Conservation (phyloP, 2,113 vertebrate genomes). For the Pholis gunnellus region DNA sequence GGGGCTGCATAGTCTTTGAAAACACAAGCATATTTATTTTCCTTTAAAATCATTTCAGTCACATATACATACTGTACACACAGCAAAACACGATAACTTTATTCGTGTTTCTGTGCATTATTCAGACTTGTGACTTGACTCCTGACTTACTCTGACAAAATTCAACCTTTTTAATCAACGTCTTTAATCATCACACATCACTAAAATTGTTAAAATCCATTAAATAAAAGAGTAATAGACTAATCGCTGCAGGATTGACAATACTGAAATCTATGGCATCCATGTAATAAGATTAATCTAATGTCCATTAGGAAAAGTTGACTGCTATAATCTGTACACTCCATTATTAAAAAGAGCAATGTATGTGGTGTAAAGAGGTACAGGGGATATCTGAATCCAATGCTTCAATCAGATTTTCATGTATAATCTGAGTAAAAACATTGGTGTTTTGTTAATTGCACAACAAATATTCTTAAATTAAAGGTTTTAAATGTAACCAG, state of each 20-base stretch:
- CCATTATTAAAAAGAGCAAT: background rate
- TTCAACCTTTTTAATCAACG: too few species aligned
- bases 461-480: background rate
- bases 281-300: background rate
- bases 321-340: background rate
- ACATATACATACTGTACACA: background rate
- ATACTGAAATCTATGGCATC: background rate
- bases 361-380: background rate
- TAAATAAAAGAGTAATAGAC: background rate
- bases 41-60: background rate
- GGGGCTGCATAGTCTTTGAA: background rate
- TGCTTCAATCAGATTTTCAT: background rate
- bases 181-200: too few species aligned
- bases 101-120: background rate
- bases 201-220: background rate
- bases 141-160: too few species aligned
- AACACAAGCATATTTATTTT: background rate
- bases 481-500: background rate
- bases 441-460: background rate
- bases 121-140: too few species aligned
- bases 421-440: background rate
- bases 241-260: background rate
- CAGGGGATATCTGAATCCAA: background rate
- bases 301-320: background rate
- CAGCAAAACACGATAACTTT: too few species aligned